Base-by-base conservation (phyloP, 2,113 vertebrate species). In the Phoxinus phoxinus region DNA sequence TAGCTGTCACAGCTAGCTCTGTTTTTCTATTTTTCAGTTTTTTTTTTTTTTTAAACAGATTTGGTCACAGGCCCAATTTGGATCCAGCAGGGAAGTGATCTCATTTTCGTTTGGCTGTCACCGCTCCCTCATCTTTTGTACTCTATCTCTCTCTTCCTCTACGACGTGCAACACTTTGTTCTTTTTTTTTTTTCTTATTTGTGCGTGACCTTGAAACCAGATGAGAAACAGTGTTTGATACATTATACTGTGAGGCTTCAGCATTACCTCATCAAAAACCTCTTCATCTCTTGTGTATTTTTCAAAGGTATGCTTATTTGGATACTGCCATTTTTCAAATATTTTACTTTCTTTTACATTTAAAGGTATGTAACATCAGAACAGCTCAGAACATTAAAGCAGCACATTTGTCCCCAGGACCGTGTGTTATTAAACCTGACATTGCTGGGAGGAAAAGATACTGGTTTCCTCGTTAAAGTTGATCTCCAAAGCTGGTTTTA, bases 61-160 rank as follows among this genome's bases (percentile, higher is more conserved):
- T 86, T 91, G 90, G 90, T 87, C 89, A 86, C 73, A 84, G 72
- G 88, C 89, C 89, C 87, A 85, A 67, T 92, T 90, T 86, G 81
- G 90, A 92, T 91, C 86, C 90, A 91, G 85, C 80, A 86, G 78
- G 81, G 74, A 83, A 73, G 84, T 92, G 89, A 92, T 90, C 88
- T 93, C 89, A 91, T 83, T 92, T 88, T 92, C 89, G 75, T 91
- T 93, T 89, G 88, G 27, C 37, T 71, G 58, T 71, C 80, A 75
- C 61, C 27, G n/a, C 25, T 58, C 27, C 59, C 41, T 84, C 77
- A 73, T 71, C 71, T 85, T 88, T 84, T 67, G 77, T 80, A 63
- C 59, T 85, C 79, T 46, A 53, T 73, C 65, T 56, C 25, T 78
- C n/a, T 87, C 86, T 32, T 84, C 88, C 82, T 84, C 61, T 58